phyloP scores from a whole-genome alignment of 2,888 invertebrate species.

The Melieria picta region DNA sequence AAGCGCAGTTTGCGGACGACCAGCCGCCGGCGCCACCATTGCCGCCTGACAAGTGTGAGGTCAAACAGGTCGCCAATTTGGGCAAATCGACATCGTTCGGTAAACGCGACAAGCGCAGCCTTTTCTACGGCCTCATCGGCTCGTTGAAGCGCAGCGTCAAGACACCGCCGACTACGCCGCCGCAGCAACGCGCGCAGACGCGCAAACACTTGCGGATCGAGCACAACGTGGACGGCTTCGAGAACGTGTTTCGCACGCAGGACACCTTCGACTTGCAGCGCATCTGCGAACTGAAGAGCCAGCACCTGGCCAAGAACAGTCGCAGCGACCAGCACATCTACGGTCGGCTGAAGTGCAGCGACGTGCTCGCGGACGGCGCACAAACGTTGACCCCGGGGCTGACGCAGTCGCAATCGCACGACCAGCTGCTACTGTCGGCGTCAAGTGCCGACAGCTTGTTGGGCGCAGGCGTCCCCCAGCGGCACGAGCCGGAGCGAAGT shows the following conservation, averaged over 20 bases:
- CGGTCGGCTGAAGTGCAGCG: slow-evolving; percentile 50
- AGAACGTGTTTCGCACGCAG: slow-evolving; percentile 61
- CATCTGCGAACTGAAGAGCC: slow-evolving; percentile 60
- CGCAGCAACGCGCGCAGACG: slow-evolving; percentile 33
- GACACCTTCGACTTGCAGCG: slow-evolving; percentile 62
- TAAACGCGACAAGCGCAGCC: slow-evolving; percentile 44
- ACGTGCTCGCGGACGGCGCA: slow-evolving; percentile 19
- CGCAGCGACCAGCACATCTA: slow-evolving; percentile 63
- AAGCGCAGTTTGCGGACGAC: too few species aligned
- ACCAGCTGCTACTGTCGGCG: slow-evolving; percentile 35
- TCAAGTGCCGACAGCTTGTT: not conserved
- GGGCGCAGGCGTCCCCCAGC: not conserved
- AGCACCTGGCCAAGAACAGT: slow-evolving; percentile 51
- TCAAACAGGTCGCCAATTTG: slow-evolving; percentile 21
- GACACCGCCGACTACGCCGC: slow-evolving; percentile 33
- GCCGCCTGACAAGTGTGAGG: too few species aligned
- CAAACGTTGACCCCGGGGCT: slow-evolving; percentile 16
- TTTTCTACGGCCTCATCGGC: slow-evolving; percentile 53
- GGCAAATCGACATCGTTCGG: slow-evolving; percentile 44
- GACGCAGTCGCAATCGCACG: slow-evolving; percentile 33
- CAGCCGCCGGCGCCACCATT: too few species aligned
- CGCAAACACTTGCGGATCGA: slow-evolving; percentile 56
- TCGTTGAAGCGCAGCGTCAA: slow-evolving; percentile 49
- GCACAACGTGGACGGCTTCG: slow-evolving; percentile 61
- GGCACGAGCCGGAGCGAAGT: not conserved